These are phyloP conservation scores for Schizothorax lantsangensis DNA, from an alignment of 2,797 vertebrate species.

Conservation along the genomic window DNA sequence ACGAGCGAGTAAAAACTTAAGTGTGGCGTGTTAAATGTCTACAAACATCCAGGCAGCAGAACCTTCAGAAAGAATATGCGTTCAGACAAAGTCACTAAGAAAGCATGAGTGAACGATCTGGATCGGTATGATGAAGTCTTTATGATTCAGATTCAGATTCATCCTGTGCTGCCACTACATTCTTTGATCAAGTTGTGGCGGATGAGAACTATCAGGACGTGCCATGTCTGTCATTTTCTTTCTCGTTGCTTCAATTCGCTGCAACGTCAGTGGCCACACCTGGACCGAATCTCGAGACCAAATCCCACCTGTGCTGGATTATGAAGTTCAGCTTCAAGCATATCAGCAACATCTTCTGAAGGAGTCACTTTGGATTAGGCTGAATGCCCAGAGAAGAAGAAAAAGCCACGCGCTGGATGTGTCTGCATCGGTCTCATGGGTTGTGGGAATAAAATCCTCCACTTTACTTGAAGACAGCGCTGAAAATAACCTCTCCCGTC, in stretches of 20 bases:
- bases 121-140: constrained; percentile 1
- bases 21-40: not conserved
- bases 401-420: constrained; percentile 16
- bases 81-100: constrained; percentile 29
- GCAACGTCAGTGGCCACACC: constrained; percentile 1
- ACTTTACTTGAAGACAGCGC: not conserved
- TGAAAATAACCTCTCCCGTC: constrained; percentile 35
- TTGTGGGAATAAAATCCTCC: constrained; percentile 7
- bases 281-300: not conserved
- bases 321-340: constrained; percentile 35
- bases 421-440: not conserved
- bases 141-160: constrained; percentile 13
- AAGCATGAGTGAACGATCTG: constrained; percentile 28
- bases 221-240: constrained; percentile 9
- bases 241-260: not conserved
- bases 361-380: constrained; percentile 53
- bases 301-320: constrained; percentile 28
- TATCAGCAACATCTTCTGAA: constrained; percentile 33
- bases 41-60: constrained; percentile 24
- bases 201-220: constrained; percentile 12
- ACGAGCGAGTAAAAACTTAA: not conserved
- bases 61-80: not conserved
- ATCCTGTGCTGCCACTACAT: constrained; percentile 34
- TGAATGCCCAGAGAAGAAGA: constrained; percentile 41
- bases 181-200: constrained; percentile 22